Evolutionary conservation across 2,797 vertebrate genomes (phyloP), one percentile per base, ranked within the genome.

Genomic region (Ctenopoma multispine): DNA sequence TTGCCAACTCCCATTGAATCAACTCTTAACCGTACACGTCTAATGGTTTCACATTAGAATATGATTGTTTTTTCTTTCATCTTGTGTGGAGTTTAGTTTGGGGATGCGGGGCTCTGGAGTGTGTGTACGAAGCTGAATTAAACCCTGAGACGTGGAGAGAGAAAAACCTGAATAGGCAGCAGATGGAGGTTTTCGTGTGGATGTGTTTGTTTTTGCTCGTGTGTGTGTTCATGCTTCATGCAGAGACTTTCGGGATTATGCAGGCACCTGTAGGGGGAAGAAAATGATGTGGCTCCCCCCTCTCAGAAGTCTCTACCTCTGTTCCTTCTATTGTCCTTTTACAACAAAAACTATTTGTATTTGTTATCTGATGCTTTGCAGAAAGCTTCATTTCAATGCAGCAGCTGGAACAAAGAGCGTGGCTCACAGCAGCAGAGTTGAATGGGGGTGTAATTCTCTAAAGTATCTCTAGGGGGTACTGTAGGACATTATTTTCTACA

Each of bases 21-120:
- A 87, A 83, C 82, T 86, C 74, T 86, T 90, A 92, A 90, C 89
- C 85, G 90, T 87, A 90, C 89, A 82, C 61, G 51, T 79, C 71
- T 92, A 88, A 92, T 90, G 85, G 84, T 85, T 86, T 81, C 83
- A 71, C 65, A 72, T 79, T 67, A 71, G 49, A 70, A 77, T 63
- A 41, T 72, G 69, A 82, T 82, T 79, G 76, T 83, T 78, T 7
- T 9, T 3, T 1, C 4, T 10, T 21, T 68, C 11, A 17, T 75
- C 70, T 69, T 61, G 21, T 60, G 59, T 55, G 65, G 53, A 69
- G 46, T 74, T 85, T 5, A 38, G 38, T 70, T 74, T 9, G 4
- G 64, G 65, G 58, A 44, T 48, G 4, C 13, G 24, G 21, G 34
- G 69, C 57, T 67, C 56, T 6, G 21, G 23, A 8, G 11, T 17